phyloP scores from a whole-genome alignment of 2,797 vertebrate genomes.

The Phataginus tetradactyla region DNA sequence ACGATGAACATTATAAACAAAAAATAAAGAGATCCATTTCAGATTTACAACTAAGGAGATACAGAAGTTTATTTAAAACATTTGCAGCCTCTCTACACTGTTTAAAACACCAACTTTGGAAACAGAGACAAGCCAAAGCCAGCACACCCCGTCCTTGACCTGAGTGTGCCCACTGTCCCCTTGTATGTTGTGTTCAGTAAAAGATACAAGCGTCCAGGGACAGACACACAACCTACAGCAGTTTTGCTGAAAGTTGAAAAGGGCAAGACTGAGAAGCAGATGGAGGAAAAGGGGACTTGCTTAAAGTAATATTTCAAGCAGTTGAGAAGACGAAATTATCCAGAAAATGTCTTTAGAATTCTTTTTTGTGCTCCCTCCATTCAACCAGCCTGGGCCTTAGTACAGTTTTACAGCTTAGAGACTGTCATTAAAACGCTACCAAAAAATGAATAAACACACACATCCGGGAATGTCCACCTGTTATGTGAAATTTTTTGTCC shows the following conservation, averaged over 20 bases:
- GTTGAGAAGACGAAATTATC: background rate
- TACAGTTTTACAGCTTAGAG: background rate
- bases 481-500: background rate
- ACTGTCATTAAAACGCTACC: slow-evolving; percentile 13
- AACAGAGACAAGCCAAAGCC: background rate
- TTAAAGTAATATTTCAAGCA: background rate
- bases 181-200: background rate
- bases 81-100: background rate
- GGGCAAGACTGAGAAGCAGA: background rate
- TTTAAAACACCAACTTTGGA: slow-evolving; percentile 17
- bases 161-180: background rate
- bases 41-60: slow-evolving; percentile 35
- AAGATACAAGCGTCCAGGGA: background rate
- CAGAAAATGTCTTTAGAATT: background rate
- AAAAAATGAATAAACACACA: background rate
- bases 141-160: background rate
- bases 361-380: background rate
- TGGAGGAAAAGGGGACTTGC: background rate
- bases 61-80: slow-evolving; percentile 54
- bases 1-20: slow-evolving; percentile 25
- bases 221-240: background rate
- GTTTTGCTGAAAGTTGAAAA: background rate
- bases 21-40: slow-evolving; percentile 56
- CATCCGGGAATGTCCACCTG: background rate
- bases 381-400: background rate